Evolutionary conservation across 1,140 invertebrate genomes (phyloP), one percentile per base, ranked within the genome.

Genomic region (Euglossa dilemma): DNA sequence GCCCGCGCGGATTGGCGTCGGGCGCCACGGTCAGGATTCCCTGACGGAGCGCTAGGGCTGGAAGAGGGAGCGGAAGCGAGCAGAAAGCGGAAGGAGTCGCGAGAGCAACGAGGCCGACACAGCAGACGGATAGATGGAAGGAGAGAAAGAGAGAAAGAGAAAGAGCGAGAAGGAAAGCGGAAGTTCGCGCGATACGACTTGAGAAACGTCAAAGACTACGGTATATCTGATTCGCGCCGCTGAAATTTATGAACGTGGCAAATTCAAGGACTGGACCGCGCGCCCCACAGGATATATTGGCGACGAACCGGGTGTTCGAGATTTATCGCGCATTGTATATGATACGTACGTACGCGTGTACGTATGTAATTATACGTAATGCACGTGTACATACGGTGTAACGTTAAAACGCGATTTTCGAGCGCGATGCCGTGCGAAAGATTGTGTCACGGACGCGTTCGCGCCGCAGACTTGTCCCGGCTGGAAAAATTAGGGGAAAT

Each of bases 121-220:
- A 54, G 56, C 6, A 47, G 20, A 59, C 52, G 28, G 50, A 73
- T 16, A 8, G 81, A 45, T 59, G 78, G 61, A 47, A 50, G 59
- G 59, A 79, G 57, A n/a, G n/a, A n/a, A n/a, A n/a, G n/a, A n/a
- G n/a, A 73, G 71, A 67, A 64, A 36, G 71, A 77, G 28, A 57
- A n/a, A 56, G 72, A 70, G 76, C 64, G 79, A 84, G 78, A 69
- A 36, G 23, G 20, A 9, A 20, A 57, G 84, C 74, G 71, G 72
- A 57, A 93, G 92, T 93, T 93, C 86, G 86, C 86, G 86, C 90
- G 93, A 94, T 93, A 93, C 89, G 88, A 88, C 93, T 93, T 94
- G 93, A 94, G 92, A 93, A 92, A 93, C 91, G 93, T 94, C 93
- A 94, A 93, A 93, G 91, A 87, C 67, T 89, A 87, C 86, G 80